phyloP scores from a whole-genome alignment of 2,113 vertebrate species.

The Dipodomys stephensi region DNA sequence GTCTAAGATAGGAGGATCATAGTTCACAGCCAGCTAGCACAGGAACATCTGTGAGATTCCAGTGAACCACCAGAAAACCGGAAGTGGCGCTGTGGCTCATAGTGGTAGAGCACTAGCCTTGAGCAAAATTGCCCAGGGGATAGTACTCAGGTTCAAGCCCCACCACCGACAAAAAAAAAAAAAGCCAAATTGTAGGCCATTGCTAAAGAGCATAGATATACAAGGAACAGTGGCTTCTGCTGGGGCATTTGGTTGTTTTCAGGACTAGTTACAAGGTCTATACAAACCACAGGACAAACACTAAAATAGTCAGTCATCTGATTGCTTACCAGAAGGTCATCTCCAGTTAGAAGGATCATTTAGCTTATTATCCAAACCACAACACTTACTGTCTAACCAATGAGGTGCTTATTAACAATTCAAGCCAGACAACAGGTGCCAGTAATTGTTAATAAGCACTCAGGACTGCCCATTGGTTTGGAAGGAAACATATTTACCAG shows the following conservation, averaged over 20 bases:
- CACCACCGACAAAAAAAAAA: too few relatives aligned
- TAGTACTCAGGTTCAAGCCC: too few relatives aligned
- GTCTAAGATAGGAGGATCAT: too few relatives aligned
- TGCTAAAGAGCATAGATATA: background rate
- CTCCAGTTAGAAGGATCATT: background rate
- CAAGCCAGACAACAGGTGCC: background rate
- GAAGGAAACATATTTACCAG: background rate
- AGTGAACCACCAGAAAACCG: too few relatives aligned
- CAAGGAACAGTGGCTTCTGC: background rate
- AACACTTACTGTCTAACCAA: background rate
- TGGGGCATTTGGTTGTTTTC: background rate
- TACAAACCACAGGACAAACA: background rate
- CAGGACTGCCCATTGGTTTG: background rate
- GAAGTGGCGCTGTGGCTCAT: too few relatives aligned
- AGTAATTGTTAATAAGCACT: constrained; percentile 36
- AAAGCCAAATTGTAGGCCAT: background rate
- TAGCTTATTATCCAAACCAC: background rate
- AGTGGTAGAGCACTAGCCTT: too few relatives aligned
- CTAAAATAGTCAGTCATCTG: background rate
- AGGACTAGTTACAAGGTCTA: background rate
- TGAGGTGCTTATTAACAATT: constrained; percentile 39
- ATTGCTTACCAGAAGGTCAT: background rate
- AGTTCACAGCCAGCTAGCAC: too few relatives aligned
- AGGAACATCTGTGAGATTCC: too few relatives aligned
- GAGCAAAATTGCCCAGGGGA: too few relatives aligned